phyloP scores from a whole-genome alignment of 2,888 invertebrate genomes.

The Phortica magna region DNA sequence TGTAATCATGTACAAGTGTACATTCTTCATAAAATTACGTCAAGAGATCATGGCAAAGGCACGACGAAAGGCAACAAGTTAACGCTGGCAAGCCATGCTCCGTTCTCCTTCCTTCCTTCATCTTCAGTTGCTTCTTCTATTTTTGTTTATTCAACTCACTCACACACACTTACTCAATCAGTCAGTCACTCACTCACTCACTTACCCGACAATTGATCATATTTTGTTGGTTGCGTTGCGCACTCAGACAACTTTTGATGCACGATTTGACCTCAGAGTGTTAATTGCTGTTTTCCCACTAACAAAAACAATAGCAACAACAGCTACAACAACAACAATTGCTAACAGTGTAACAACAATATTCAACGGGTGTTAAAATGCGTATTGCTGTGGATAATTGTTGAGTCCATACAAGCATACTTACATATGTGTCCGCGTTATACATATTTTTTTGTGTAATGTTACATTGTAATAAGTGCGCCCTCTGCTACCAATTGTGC shows the following conservation, averaged over 20 bases:
- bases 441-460: slow-evolving; percentile 41
- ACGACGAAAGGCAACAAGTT: no score
- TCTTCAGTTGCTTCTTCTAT: background rate
- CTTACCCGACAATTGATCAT: background rate
- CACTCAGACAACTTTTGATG: slow-evolving; percentile 14
- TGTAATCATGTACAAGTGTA: no score
- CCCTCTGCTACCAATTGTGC: slow-evolving; percentile 54
- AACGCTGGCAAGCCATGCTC: no score
- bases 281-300: slow-evolving; percentile 59
- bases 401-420: slow-evolving; percentile 8
- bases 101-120: no score
- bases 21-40: no score
- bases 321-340: slow-evolving; percentile 46
- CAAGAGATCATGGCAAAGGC: no score
- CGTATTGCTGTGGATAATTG: slow-evolving; percentile 42
- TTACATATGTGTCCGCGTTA: slow-evolving; percentile 24
- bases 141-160: slow-evolving; percentile 13
- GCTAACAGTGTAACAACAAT: slow-evolving; percentile 41
- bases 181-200: background rate
- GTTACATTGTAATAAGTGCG: slow-evolving; percentile 2
- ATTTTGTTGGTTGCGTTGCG: background rate
- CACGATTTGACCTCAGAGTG: slow-evolving; percentile 62
- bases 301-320: slow-evolving; percentile 34
- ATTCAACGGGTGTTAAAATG: slow-evolving; percentile 58
- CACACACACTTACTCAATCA: background rate